Percentiles rank a stretch among this genome's conserved stretches.
Conservation (phyloP, 2,888 invertebrate species). For the Protophormia terraenovae region DNA sequence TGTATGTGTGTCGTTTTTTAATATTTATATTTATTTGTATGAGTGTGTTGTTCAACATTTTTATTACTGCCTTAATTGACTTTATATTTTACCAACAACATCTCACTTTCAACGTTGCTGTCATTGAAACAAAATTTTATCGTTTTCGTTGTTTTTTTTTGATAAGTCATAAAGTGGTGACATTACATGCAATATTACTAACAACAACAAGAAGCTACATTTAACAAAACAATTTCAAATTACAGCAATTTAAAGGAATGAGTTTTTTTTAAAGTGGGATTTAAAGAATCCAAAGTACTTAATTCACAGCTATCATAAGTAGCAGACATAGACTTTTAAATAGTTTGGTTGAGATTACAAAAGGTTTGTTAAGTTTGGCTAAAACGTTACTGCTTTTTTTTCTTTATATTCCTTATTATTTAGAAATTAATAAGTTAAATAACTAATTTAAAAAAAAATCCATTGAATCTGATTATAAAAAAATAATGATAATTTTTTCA, state of each 20-base stretch:
- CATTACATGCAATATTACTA: conserved; percentile 43
- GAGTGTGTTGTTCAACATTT: neutral
- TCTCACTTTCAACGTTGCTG: conserved; percentile 19
- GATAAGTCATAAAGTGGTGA: conserved; percentile 55
- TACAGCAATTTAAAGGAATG: neutral
- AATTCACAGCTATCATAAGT: no score
- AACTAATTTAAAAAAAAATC: no score
- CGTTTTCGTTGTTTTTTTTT: conserved; percentile 5
- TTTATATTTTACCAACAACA: conserved; percentile 26
- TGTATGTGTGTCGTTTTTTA: no score
- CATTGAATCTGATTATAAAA: no score
- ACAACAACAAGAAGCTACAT: conserved; percentile 14
- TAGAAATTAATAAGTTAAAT: no score
- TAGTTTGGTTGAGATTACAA: no score
- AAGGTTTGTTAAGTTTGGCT: no score
- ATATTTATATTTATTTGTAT: neutral
- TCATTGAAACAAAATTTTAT: conserved; percentile 2
- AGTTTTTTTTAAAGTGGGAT: neutral
- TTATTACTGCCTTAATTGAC: conserved; percentile 38
- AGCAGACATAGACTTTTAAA: no score
- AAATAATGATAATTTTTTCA: no score
- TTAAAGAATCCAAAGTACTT: no score
- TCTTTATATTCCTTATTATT: no score
- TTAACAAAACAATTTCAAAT: conserved; percentile 13
- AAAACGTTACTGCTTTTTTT: no score